Base-by-base conservation (phyloP, 2,113 vertebrate genomes). In the Phrynocephalus versicolor region DNA sequence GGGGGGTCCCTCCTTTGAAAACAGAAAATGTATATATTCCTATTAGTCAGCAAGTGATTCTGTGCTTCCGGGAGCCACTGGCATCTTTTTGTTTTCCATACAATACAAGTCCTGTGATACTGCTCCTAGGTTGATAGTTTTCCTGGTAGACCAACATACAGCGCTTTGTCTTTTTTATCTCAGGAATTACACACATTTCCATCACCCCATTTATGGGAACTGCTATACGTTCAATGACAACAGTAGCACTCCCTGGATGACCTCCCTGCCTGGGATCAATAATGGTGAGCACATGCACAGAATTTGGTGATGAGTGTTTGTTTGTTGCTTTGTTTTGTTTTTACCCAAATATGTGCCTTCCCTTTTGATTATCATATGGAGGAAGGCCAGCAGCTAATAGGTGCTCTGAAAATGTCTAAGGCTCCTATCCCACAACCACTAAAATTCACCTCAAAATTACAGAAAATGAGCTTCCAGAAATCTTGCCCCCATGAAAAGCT, bases 151-250 rank as follows among this genome's bases (percentile, higher is more conserved):
- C 30, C 19, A 35, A 81, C 21, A 2, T 2, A 55, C 14, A 64
- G 87, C 27, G 27, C 35, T 82, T 89, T 89, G 33, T 90, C 13
- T 90, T 77, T 64, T 19, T 81, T 87, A 1, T 82, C 57, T 72
- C 88, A 97, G 97, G 93, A 96, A 97, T 90, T 97, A 97, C 0
- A 95, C 96, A 15, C 95, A 94, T 57, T 97, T 97, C 89, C 96
- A 97, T 89, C 96, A 97, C 64, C 96, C 96, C 0, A 88, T 97
- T 71, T 97, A 97, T 10, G 97, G 97, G 45, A 97, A 96, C 88
- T 97, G 97, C 93, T 97, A 97, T 30, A 97, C 97, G 12, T 97
- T 97, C 89, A 97, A 97, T 0, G 92, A 95, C 85, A 95, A 96
- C 89, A 96, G 90, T 84, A 95, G 80, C 88, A 93, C 92, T 23